These are phyloP conservation scores for Saccostrea cuccullata DNA, from an alignment of 1,140 invertebrate genomes.

Conservation along the genomic window DNA sequence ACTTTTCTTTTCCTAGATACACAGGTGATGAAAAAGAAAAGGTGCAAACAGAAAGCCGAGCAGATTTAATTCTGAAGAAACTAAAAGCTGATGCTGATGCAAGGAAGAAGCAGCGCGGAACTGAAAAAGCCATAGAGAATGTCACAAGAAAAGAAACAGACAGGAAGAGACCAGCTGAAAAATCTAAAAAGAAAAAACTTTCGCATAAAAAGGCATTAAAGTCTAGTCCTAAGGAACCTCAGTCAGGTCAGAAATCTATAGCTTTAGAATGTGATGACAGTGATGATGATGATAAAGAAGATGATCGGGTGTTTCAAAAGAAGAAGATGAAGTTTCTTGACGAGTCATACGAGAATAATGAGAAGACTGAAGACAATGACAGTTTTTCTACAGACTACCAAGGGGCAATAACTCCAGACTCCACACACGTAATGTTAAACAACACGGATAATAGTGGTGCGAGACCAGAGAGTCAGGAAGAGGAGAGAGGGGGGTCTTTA, in stretches of 20 bases:
- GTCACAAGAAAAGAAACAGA: neutral
- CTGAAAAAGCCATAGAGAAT: neutral
- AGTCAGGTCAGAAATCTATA: neutral
- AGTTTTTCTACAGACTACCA: neutral
- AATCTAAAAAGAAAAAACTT: slow-evolving; percentile 14
- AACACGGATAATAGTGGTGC: neutral
- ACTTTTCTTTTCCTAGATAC: slow-evolving; percentile 45
- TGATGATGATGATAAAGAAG: neutral
- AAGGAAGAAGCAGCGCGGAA: neutral
- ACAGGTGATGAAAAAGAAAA: slow-evolving; percentile 60
- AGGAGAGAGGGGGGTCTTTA: slow-evolving; percentile 38
- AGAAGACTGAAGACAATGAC: neutral
- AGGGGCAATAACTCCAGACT: neutral
- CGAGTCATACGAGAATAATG: neutral
- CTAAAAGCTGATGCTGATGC: slow-evolving; percentile 59
- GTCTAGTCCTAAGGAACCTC: neutral
- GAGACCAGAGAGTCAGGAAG: slow-evolving; percentile 4
- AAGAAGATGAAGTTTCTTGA: no score
- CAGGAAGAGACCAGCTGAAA: slow-evolving; percentile 31
- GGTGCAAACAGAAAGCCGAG: slow-evolving; percentile 30
- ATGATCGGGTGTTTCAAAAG: no score
- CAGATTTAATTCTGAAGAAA: slow-evolving; percentile 57
- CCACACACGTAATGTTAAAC: neutral
- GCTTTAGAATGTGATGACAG: neutral
- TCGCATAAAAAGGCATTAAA: neutral